Base-by-base conservation (phyloP, 2,113 vertebrate genomes). In the Eidolon helvum region DNA sequence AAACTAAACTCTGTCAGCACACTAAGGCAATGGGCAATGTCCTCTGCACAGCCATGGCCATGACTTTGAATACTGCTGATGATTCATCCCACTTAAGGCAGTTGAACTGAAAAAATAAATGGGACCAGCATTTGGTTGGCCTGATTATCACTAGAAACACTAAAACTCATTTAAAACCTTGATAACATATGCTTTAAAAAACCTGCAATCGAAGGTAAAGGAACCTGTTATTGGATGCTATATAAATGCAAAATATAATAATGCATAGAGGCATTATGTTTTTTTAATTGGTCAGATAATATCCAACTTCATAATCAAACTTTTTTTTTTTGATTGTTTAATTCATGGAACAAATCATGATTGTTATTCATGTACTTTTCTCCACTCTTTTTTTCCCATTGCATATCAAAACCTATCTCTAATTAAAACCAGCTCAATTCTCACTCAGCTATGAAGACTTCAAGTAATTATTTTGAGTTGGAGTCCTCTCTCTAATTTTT, bases 81-180 rank as follows among this genome's bases (percentile, higher is more conserved):
- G 93, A 89, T 97, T 93, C 1, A 92, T 98, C 94, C 74, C 88
- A 94, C 74, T 95, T 96, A 98, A 95, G 92, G 72, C 78, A 96
- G 53, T 89, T 95, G 96, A 96, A 98, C 79, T 96, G 50, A 85
- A 97, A 65, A 87, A 97, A 97, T 68, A 59, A 98, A 98, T 90
- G 88, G 33, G 87, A 77, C 94, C 84, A 97, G 93, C 96, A 97
- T 97, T 97, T 94, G 90, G 96, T 61, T 83, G 53, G 43, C 59
- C 43, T 97, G 95, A 97, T 98, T 98, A 97, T 96, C 86, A 91
- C 68, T 95, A 88, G 94, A 97, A 98, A 98, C 88, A 85, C 57
- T 80, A 87, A 95, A 80, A 65, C 53, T 91, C 30, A 71, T 88
- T 92, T 87, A 96, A 97, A 59, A 53, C 97, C 98, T 97, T 86